These are phyloP conservation scores for Magallana gigas DNA, from an alignment of 1,140 invertebrate species.

Conservation along the genomic window DNA sequence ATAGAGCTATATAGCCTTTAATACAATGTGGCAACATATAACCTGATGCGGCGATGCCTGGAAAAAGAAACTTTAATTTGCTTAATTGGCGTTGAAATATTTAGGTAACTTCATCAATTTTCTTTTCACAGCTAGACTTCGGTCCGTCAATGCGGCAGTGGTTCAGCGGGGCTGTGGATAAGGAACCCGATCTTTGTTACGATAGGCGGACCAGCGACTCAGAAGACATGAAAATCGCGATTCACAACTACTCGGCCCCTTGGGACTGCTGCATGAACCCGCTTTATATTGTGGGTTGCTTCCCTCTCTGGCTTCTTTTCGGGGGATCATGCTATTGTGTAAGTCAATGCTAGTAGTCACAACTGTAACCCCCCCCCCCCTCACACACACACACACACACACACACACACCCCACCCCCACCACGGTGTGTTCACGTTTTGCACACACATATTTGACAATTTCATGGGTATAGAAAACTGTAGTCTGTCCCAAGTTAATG, in stretches of 20 bases:
- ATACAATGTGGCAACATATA: too few relatives aligned
- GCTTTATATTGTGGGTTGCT: conserved; percentile 47
- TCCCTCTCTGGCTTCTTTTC: conserved; percentile 55
- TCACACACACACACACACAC: not conserved
- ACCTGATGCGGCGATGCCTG: too few relatives aligned
- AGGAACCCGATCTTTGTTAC: conserved; percentile 36
- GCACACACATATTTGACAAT: too few relatives aligned
- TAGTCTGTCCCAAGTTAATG: too few relatives aligned
- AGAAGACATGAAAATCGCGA: conserved; percentile 42
- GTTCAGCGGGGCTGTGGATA: conserved; percentile 56
- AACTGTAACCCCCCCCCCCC: not conserved
- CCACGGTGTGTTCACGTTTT: too few relatives aligned
- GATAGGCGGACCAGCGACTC: conserved; percentile 40
- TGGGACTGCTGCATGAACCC: conserved; percentile 42
- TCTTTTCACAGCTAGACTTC: conserved; percentile 43
- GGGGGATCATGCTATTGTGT: conserved; percentile 56
- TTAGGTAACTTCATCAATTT: too few relatives aligned
- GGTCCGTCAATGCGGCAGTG: conserved; percentile 50
- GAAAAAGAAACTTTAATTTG: too few relatives aligned
- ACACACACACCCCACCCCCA: too few relatives aligned
- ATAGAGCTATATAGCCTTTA: too few relatives aligned
- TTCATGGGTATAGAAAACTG: too few relatives aligned
- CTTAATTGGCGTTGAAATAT: too few relatives aligned
- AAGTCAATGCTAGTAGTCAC: not conserved
- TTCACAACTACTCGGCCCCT: conserved; percentile 51